Evolutionary conservation across 2,113 vertebrate species (phyloP).

Genomic region (Lichenostomus cassidix): DNA sequence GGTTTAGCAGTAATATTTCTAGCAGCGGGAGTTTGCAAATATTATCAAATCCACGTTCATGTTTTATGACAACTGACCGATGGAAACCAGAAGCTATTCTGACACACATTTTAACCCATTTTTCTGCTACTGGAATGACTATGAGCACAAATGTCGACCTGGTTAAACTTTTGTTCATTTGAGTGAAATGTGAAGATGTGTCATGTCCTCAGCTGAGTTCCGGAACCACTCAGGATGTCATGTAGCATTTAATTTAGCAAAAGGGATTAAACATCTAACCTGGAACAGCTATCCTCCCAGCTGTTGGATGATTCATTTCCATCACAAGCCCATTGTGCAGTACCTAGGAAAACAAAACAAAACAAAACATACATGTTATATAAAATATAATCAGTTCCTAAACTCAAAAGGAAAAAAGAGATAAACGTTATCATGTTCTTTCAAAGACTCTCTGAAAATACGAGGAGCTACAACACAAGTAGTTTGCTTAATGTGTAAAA

Average conservation of each 20-base stretch:
- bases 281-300: slow-evolving; percentile 85
- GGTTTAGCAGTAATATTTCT: slow-evolving; percentile 21
- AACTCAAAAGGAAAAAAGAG: background rate
- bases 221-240: background rate
- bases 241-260: slow-evolving; percentile 1
- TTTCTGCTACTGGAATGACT: background rate
- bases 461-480: background rate
- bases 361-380: background rate
- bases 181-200: slow-evolving; percentile 5
- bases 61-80: slow-evolving; percentile 2
- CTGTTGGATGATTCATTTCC: slow-evolving; percentile 89
- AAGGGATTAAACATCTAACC: slow-evolving; percentile 75
- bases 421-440: background rate
- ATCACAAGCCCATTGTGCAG: slow-evolving; percentile 88
- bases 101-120: slow-evolving; percentile 10
- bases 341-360: slow-evolving; percentile 77
- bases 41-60: slow-evolving; percentile 37
- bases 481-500: background rate
- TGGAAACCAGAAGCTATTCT: slow-evolving; percentile 14
- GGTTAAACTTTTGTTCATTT: background rate
- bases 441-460: background rate
- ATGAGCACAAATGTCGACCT: background rate
- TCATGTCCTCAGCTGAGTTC: slow-evolving; percentile 16
- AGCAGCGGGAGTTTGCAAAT: slow-evolving; percentile 14
- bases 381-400: background rate